Conservation (phyloP, 1,140 invertebrate genomes). For the Trachymyrmex cornetzi region DNA sequence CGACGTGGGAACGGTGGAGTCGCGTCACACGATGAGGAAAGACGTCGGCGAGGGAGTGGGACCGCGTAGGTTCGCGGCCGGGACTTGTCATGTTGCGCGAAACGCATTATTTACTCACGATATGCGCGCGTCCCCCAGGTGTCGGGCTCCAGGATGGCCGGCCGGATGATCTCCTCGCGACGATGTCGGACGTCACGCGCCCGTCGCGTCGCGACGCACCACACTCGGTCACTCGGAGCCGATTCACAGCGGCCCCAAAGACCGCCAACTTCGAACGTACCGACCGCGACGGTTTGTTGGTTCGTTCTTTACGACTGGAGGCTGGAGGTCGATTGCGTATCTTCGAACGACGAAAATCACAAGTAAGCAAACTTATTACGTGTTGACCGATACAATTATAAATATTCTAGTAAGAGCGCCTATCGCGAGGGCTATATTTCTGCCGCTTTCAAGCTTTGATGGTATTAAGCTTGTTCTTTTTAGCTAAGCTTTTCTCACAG, state of each 20-base stretch:
- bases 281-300: not conserved
- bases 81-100: slow-evolving; percentile 53
- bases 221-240: slow-evolving; percentile 56
- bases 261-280: slow-evolving; percentile 15
- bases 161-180: slow-evolving; percentile 14
- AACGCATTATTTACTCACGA: slow-evolving; percentile 70
- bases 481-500: no score
- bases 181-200: slow-evolving; percentile 35
- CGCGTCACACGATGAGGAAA: not conserved
- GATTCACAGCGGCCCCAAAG: slow-evolving; percentile 52
- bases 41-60: not conserved
- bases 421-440: slow-evolving; percentile 41
- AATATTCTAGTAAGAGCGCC: not conserved
- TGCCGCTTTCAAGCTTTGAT: not conserved
- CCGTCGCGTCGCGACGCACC: slow-evolving; percentile 42
- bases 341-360: no score
- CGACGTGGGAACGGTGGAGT: not conserved
- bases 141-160: slow-evolving; percentile 58
- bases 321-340: not conserved
- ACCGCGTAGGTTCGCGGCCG: not conserved
- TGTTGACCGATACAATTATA: no score
- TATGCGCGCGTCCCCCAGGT: slow-evolving; percentile 45
- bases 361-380: no score
- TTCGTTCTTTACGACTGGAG: not conserved
- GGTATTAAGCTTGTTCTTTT: no score